These are phyloP conservation scores for Ophion ellenae DNA, from an alignment of 2,888 invertebrate species.

Conservation along the genomic window DNA sequence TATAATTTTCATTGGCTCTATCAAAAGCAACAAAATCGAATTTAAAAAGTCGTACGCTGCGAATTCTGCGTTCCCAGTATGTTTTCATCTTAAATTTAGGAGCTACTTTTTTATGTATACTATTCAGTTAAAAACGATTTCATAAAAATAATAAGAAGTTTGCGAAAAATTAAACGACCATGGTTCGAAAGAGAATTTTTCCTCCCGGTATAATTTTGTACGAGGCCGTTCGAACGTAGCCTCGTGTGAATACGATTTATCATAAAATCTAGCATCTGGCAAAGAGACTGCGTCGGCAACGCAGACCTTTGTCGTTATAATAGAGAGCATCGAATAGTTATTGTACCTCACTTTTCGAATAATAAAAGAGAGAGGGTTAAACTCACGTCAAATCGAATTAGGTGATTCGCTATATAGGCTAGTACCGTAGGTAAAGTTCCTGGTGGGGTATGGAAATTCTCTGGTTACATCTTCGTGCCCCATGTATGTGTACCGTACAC, in stretches of 20 bases:
- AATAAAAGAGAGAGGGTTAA: constrained; percentile 70
- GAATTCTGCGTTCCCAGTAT: not conserved
- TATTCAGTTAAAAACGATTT: not conserved
- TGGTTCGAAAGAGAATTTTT: not conserved
- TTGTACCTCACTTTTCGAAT: constrained; percentile 61
- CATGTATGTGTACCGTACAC: not conserved
- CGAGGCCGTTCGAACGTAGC: constrained; percentile 20
- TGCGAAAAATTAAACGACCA: not conserved
- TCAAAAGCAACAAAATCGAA: not conserved
- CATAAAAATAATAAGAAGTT: not conserved
- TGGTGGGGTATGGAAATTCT: constrained; percentile 45
- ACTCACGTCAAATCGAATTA: constrained; percentile 77
- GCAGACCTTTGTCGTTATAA: constrained; percentile 39
- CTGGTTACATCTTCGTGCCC: constrained; percentile 51
- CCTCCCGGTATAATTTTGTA: constrained; percentile 6
- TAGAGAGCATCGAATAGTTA: constrained; percentile 48
- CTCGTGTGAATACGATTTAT: constrained; percentile 68
- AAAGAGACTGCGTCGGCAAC: constrained; percentile 69
- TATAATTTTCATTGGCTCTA: not conserved
- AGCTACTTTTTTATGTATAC: not conserved
- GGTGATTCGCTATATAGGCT: constrained; percentile 45
- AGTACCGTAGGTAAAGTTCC: constrained; percentile 15
- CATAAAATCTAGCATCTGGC: constrained; percentile 77
- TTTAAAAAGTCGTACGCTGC: not conserved
- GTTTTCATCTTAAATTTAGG: not conserved